Evolutionary conservation across 2,113 vertebrate genomes (phyloP).

Genomic region (Channa argus): DNA sequence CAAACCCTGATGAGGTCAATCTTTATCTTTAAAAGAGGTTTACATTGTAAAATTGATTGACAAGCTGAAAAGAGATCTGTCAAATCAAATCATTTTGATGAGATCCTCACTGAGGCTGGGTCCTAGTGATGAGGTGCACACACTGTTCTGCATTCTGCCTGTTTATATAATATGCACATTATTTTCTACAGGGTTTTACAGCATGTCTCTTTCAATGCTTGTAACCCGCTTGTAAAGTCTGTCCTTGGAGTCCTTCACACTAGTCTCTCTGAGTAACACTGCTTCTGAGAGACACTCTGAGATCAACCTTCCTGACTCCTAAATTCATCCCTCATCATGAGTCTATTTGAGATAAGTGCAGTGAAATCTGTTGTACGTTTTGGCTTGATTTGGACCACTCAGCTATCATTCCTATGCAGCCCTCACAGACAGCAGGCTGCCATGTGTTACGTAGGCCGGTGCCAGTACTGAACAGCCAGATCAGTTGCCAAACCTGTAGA

Average conservation of each 20-base stretch:
- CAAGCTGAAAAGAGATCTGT: slow-evolving; percentile 44
- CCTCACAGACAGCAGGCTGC: slow-evolving; percentile 59
- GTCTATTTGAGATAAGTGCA: slow-evolving; percentile 70
- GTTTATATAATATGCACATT: slow-evolving; percentile 47
- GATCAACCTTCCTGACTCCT: slow-evolving; percentile 48
- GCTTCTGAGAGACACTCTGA: slow-evolving; percentile 42
- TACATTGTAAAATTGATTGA: slow-evolving; percentile 56
- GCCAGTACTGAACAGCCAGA: slow-evolving; percentile 59
- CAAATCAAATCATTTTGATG: slow-evolving; percentile 36
- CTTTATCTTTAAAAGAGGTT: slow-evolving; percentile 54
- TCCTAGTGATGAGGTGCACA: slow-evolving; percentile 7
- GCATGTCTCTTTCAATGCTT: slow-evolving; percentile 34
- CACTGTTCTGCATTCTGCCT: slow-evolving; percentile 6
- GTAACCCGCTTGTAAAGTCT: slow-evolving; percentile 46
- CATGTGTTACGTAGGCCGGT: slow-evolving; percentile 55
- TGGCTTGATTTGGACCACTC: slow-evolving; percentile 65
- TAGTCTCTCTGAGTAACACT: slow-evolving; percentile 26
- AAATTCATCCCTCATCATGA: slow-evolving; percentile 55
- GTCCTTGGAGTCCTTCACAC: slow-evolving; percentile 48
- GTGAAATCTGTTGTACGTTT: slow-evolving; percentile 60
- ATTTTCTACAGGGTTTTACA: slow-evolving; percentile 34
- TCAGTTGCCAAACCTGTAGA: slow-evolving; percentile 72
- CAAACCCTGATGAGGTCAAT: slow-evolving; percentile 43
- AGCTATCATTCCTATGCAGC: slow-evolving; percentile 69
- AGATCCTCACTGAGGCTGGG: slow-evolving; percentile 6